Evolutionary conservation across 2,797 vertebrate genomes (phyloP), one percentile per base, ranked within the genome.

Genomic region (Enteromius viviparus): DNA sequence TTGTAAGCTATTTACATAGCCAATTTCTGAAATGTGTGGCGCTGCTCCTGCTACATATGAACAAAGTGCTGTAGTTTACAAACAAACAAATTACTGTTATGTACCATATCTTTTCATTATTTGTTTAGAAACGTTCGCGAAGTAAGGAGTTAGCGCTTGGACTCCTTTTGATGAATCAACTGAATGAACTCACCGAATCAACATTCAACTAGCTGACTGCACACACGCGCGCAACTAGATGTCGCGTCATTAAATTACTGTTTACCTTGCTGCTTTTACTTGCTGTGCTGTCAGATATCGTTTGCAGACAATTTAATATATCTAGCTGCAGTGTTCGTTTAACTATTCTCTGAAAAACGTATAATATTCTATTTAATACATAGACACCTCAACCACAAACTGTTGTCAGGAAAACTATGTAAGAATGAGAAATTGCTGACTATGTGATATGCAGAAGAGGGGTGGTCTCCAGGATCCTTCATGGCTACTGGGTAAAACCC

Each of bases 401-500:
- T 78, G 45, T 45, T 87, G 84, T 78, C 87, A 84, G 85, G 84
- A 88, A 89, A 70, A 40, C 21, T 29, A 62, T 69, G 74, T 75
- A 40, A 80, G 70, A 86, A 72, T 45, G 53, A 85, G 84, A 83
- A 80, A 84, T 80, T 32, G 76, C 80, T 85, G 60, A 60, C 55
- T 76, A 70, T 23, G 4, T 81, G 77, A 74, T 80, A 88, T 64
- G 29, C 62, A 23, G 40, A 42, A 42, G 72, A 84, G 65, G 84
- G 82, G 84, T 80, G 77, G 69, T 80, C 84, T 82, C 78, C n/a
- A 12, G 66, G 32, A 78, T 82, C 87, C 51, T 42, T 55, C 53
- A 34, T 37, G 40, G 62, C 80, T 79, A 70, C 58, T 78, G 85
- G 87, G 85, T 78, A 85, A 87, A 87, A 77, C 87, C 88, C 87